Evolutionary conservation across 1,140 invertebrate species (phyloP).

Genomic region (Pseudomyrmex sp.): DNA sequence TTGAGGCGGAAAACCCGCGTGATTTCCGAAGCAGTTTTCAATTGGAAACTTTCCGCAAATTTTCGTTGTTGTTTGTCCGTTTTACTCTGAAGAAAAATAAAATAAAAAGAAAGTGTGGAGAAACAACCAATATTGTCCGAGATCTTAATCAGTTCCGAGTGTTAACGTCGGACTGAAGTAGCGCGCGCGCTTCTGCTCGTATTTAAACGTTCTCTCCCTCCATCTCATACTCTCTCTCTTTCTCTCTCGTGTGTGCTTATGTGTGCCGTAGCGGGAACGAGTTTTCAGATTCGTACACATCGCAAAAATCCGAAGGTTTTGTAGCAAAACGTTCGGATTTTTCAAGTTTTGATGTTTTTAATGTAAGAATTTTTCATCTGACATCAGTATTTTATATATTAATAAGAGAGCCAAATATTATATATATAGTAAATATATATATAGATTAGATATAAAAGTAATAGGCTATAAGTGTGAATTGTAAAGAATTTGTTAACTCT

Average conservation of each 20-base stretch:
- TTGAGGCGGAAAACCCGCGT: background rate
- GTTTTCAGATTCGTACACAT: background rate
- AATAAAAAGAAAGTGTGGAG: background rate
- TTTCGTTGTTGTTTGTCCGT: background rate
- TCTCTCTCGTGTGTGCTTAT: slow-evolving; percentile 44
- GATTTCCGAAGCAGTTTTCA: background rate
- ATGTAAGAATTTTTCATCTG: no score
- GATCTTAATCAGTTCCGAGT: slow-evolving; percentile 80
- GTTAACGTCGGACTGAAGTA: slow-evolving; percentile 83
- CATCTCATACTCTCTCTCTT: slow-evolving; percentile 50
- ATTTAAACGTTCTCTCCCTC: slow-evolving; percentile 82
- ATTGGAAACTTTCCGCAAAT: background rate
- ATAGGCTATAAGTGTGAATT: background rate
- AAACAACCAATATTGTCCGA: slow-evolving; percentile 51
- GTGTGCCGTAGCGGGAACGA: slow-evolving; percentile 20
- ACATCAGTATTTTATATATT: no score
- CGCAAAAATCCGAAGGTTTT: no score
- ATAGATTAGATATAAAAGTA: background rate
- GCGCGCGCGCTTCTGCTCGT: slow-evolving; percentile 82
- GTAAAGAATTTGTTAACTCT: background rate
- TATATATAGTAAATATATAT: no score
- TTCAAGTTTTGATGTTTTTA: no score
- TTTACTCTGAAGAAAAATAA: background rate
- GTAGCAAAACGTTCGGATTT: no score
- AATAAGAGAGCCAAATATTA: no score